Evolutionary conservation across 2,888 invertebrate species (phyloP).

Genomic region (Drosophila siamana): DNA sequence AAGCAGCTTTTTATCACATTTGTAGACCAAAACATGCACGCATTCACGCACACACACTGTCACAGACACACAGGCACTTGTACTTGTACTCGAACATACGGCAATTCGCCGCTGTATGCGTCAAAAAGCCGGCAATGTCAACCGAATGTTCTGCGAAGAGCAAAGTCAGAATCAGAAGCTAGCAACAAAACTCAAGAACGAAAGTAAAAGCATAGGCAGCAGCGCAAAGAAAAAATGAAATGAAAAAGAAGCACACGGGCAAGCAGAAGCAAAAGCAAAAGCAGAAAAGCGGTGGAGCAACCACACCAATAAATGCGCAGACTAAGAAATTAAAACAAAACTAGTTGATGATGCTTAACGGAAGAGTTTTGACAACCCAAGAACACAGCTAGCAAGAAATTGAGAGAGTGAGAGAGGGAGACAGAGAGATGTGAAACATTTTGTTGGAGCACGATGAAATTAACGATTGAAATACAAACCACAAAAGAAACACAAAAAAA

Average conservation of each 20-base stretch:
- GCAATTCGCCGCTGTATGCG: constrained; percentile 52
- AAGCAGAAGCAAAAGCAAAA: constrained; percentile 23
- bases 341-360: constrained; percentile 55
- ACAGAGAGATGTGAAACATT: constrained; percentile 8
- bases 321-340: constrained; percentile 55
- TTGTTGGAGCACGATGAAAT: constrained; percentile 8
- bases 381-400: background rate
- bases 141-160: constrained; percentile 45
- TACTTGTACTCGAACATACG: constrained; percentile 3
- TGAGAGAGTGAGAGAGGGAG: background rate
- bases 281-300: constrained; percentile 37
- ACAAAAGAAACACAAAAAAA: constrained; percentile 22
- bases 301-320: constrained; percentile 21
- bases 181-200: constrained; percentile 59
- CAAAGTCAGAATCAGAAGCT: constrained; percentile 36
- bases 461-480: constrained; percentile 16
- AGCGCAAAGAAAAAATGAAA: constrained; percentile 34
- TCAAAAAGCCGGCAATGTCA: constrained; percentile 64
- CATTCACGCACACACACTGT: constrained; percentile 18
- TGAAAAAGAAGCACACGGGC: constrained; percentile 9
- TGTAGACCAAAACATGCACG: constrained; percentile 27
- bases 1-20: constrained; percentile 43
- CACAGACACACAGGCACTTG: constrained; percentile 8
- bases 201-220: constrained; percentile 73
- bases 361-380: constrained; percentile 27